Evolutionary conservation across 2,888 invertebrate genomes (phyloP), one percentile per base, ranked within the genome.

Genomic region (Bellardia bayeri): DNA sequence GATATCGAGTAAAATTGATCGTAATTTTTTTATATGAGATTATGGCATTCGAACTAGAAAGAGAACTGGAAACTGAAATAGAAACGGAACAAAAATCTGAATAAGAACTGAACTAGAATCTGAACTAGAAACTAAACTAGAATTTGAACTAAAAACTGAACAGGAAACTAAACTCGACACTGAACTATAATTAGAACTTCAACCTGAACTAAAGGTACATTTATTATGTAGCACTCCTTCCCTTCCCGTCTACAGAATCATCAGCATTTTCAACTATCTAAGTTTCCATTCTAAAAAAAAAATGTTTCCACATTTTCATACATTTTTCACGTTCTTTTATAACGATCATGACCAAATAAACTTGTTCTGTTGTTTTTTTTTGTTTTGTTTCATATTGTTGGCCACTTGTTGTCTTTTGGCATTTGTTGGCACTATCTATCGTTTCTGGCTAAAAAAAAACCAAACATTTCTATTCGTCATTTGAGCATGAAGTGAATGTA

Each of bases 281-380:
- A 51, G 58, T 58, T 76, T 71, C 45, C 76, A 83, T 78, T 83
- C 83, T 83, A 78, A 78, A 64, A 40, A 40, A 76, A 63, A 40
- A 76, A 63, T 76, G 58, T 78, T 84, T 78, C 79, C 78, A 84
- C 64, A 58, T 84, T 76, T 84, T 79, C 79, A 82, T 68, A 54
- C 14, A 66, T 80, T 78, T 64, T 78, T 78, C 49, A 45, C 33
- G 76, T 80, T 66, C 4, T 58, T 49, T 56, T 63, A 8, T 30
- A 33, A 61, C 51, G 74, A 63, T 80, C 79, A 85, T 75, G 74
- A 85, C 80, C 51, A 80, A 75, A 68, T 85, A 85, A 85, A 80
- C 85, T 75, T 80, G 84, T 84, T 80, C 71, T 49, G 40, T 42
- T 80, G n/a, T 69, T 69, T 69, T 69, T 51, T 1, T 23, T 64